Evolutionary conservation across 2,888 invertebrate genomes (phyloP).

Genomic region (Cantharis flavilabris): DNA sequence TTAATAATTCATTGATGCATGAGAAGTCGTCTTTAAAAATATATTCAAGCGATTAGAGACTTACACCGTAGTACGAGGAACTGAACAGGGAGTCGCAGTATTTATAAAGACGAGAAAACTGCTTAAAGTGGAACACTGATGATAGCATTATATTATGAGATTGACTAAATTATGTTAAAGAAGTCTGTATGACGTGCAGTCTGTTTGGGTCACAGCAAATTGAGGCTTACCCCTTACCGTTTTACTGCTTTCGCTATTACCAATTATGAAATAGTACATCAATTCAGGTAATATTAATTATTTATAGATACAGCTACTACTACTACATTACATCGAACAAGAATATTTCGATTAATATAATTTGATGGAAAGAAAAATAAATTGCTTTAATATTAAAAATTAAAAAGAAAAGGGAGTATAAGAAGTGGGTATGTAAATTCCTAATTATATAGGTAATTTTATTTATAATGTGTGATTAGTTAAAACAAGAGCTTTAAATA

Average conservation of each 20-base stretch:
- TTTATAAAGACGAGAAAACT: constrained; percentile 43
- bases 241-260: background rate
- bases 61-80: constrained; percentile 36
- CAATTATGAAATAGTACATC: background rate
- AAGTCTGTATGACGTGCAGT: constrained; percentile 32
- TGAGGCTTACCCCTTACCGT: constrained; percentile 18
- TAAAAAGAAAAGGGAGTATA: background rate
- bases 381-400: background rate
- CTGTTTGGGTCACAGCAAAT: constrained; percentile 22
- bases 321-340: too few relatives aligned
- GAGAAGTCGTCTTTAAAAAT: constrained; percentile 45
- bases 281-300: background rate
- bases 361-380: background rate
- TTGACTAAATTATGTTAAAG: constrained; percentile 44
- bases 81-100: constrained; percentile 36
- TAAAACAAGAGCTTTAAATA: constrained; percentile 14
- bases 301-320: too few relatives aligned
- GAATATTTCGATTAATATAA: too few relatives aligned
- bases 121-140: constrained; percentile 45
- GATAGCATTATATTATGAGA: constrained; percentile 41
- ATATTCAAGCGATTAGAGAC: constrained; percentile 44
- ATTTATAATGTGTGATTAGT: constrained; percentile 8
- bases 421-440: background rate
- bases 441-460: constrained; percentile 2
- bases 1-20: constrained; percentile 43